Base-by-base conservation (phyloP, 1,140 invertebrate species). In the Lordiphosa collinella region DNA sequence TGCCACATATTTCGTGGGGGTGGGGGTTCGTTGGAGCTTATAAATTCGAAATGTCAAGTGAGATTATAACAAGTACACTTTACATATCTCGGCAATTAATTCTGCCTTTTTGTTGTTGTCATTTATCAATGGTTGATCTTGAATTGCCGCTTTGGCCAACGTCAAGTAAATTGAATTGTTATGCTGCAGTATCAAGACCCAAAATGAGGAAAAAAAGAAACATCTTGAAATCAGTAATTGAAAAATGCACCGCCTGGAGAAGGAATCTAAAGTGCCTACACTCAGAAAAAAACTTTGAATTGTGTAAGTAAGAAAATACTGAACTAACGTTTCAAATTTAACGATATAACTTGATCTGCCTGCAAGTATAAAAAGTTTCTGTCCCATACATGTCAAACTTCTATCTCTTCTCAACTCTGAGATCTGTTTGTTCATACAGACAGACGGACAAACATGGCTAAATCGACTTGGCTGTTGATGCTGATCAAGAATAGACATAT, bases 11-110 rank as follows among this genome's bases (percentile, higher is more conserved):
- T 29, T 69, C 57, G n/a, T n/a, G n/a, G n/a, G n/a, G 22, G 22
- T 3, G 13, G 11, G 22, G 31, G 34, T 53, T 25, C 43, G 50
- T 51, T 75, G 43, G 57, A 57, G 46, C 14, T 25, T 59, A 5
- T 22, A 22, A 5, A 22, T 5, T 1, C 2, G 4, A 29, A 29
- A 29, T 29, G 25, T 8, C 25, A 29, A 29, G 0, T 29, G 5
- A 29, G 25, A 29, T 29, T 8, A 29, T 29, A 29, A 29, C 5
- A 29, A 5, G 25, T 2, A 29, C 25, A 55, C 40, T 75, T 75
- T 69, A 51, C 72, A 75, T 75, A 63, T 64, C 51, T 35, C 34
- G 47, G 48, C 55, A 75, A 75, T 75, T 75, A 75, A 65, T 75
- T 59, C 53, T 43, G 64, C 56, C 64, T 63, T 79, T 72, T 78